These are phyloP conservation scores for Pituophis catenifer DNA, from an alignment of 2,113 vertebrate species.

Conservation along the genomic window DNA sequence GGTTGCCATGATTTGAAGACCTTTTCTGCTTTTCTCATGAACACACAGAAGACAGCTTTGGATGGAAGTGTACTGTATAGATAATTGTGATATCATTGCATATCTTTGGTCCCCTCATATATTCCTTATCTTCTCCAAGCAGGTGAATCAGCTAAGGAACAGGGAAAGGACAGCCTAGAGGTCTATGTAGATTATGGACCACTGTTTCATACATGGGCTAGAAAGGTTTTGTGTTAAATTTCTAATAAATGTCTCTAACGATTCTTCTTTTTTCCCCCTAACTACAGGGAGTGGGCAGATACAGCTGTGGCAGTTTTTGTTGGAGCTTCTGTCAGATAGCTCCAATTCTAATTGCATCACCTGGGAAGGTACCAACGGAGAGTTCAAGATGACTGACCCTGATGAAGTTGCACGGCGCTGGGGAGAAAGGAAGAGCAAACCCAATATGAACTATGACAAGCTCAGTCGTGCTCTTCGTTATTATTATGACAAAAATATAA, in stretches of 20 bases:
- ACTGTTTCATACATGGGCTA: neutral
- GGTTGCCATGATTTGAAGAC: too few relatives aligned
- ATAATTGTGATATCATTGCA: too few relatives aligned
- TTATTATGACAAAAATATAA: conserved; percentile 92
- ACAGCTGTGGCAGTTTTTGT: conserved; percentile 87
- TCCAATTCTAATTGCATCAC: conserved; percentile 87
- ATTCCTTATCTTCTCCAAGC: neutral
- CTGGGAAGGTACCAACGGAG: conserved; percentile 88
- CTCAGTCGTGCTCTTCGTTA: conserved; percentile 87
- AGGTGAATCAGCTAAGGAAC: neutral
- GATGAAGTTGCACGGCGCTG: conserved; percentile 88
- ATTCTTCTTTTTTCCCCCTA: neutral
- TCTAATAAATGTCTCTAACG: neutral
- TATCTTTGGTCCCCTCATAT: too few relatives aligned
- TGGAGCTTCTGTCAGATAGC: conserved; percentile 86
- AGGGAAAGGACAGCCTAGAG: neutral
- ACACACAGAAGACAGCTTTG: neutral
- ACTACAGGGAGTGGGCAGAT: conserved; percentile 83
- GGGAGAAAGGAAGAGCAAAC: conserved; percentile 86
- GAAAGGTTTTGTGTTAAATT: neutral
- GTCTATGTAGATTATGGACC: neutral
- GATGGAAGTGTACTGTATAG: neutral
- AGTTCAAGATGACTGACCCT: conserved; percentile 89
- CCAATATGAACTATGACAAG: conserved; percentile 92
- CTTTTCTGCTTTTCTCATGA: neutral